A percentile compares a stretch with the other conserved stretches of the same genome.
Evolutionary conservation across 1,140 invertebrate species (phyloP).

Genomic region (Papilio polytes): DNA sequence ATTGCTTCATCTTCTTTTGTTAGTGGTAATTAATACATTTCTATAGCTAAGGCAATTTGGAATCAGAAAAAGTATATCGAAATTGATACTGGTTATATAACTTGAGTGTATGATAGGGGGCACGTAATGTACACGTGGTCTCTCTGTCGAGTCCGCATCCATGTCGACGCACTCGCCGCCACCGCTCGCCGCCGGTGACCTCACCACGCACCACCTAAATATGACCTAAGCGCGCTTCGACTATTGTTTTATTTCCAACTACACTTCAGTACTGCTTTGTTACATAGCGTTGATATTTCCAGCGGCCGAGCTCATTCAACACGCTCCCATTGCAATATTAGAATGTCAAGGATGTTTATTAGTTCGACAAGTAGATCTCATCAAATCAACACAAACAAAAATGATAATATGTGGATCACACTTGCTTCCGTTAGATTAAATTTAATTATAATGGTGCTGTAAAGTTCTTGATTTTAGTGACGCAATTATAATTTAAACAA

Average conservation of each 20-base stretch:
- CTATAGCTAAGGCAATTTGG: background rate
- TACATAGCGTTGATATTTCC: conserved; percentile 33
- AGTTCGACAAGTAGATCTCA: background rate
- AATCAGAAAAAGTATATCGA: background rate
- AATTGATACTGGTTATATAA: background rate
- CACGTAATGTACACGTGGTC: conserved; percentile 75
- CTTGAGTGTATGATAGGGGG: conserved; percentile 63
- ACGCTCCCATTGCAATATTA: background rate
- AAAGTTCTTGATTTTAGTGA: background rate
- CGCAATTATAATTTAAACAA: background rate
- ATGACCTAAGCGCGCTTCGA: conserved; percentile 59
- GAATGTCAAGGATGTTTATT: conserved; percentile 38
- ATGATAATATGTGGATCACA: background rate
- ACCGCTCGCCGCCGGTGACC: conserved; percentile 56
- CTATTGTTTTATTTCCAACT: conserved; percentile 54
- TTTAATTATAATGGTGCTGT: background rate
- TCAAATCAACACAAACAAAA: conserved; percentile 8
- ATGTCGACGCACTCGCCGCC: conserved; percentile 61
- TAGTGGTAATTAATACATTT: background rate
- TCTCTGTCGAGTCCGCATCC: conserved; percentile 61
- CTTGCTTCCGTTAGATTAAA: background rate
- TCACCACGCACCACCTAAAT: conserved; percentile 74
- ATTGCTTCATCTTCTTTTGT: background rate
- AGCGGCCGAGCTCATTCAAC: conserved; percentile 1
- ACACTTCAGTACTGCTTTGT: conserved; percentile 40